These are phyloP conservation scores for Bothrops jararaca DNA, from an alignment of 2,113 vertebrate genomes.

Conservation along the genomic window DNA sequence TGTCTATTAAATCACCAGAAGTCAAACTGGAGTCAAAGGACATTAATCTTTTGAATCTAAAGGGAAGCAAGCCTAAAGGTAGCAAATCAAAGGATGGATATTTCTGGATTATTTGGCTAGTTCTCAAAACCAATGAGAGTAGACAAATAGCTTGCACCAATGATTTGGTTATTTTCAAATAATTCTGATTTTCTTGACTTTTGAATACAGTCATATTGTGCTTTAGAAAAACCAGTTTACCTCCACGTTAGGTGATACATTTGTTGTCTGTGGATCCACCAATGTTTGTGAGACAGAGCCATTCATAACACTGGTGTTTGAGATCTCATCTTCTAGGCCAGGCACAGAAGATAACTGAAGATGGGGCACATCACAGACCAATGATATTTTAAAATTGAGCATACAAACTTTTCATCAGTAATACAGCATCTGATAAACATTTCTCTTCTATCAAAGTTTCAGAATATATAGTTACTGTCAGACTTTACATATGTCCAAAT, in stretches of 20 bases:
- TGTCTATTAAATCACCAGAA: neutral
- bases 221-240: slow-evolving; percentile 59
- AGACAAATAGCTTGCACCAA: neutral
- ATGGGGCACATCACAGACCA: slow-evolving; percentile 28
- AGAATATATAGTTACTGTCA: neutral
- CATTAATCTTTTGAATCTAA: neutral
- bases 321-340: slow-evolving; percentile 87
- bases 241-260: slow-evolving; percentile 53
- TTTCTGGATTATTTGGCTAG: neutral
- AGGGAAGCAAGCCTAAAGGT: neutral
- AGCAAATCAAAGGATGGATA: neutral
- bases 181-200: neutral
- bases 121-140: neutral
- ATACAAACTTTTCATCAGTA: neutral
- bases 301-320: slow-evolving; percentile 71
- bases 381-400: neutral
- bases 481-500: neutral
- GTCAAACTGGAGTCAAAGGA: neutral
- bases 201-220: neutral
- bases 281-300: slow-evolving; percentile 64
- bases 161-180: neutral
- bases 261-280: slow-evolving; percentile 53
- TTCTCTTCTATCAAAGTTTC: neutral
- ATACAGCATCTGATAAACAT: neutral
- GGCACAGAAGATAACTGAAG: slow-evolving; percentile 93